A percentile compares a stretch with the other conserved stretches of the same genome.
phyloP scores from a whole-genome alignment of 1,140 invertebrate species.

The Bombus ignitus region DNA sequence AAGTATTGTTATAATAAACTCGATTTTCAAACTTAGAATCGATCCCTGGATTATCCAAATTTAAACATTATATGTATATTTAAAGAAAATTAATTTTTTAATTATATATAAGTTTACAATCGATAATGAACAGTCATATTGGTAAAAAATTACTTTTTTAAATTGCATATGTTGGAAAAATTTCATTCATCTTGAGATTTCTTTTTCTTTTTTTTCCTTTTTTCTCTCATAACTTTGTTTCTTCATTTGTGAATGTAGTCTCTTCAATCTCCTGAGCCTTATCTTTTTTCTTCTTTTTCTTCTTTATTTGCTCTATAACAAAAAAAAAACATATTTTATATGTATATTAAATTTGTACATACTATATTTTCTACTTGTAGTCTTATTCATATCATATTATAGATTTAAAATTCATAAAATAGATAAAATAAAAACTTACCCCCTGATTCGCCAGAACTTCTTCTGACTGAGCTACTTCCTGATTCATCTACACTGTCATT shows the following conservation, averaged over 20 bases:
- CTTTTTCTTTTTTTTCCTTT: slow-evolving; percentile 80
- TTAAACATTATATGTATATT: too few species aligned
- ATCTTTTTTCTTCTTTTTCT: slow-evolving; percentile 82
- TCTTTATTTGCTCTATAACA: slow-evolving; percentile 73
- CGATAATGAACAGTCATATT: background rate
- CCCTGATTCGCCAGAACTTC: slow-evolving; percentile 18
- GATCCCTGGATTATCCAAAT: too few species aligned
- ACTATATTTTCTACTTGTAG: background rate
- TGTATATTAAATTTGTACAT: background rate
- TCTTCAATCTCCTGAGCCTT: slow-evolving; percentile 64
- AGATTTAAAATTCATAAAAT: background rate
- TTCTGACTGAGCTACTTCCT: slow-evolving; percentile 63
- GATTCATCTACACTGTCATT: slow-evolving; percentile 73
- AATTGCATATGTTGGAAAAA: background rate
- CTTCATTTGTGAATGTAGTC: background rate
- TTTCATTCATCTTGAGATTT: slow-evolving; percentile 70
- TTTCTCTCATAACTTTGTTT: slow-evolving; percentile 57
- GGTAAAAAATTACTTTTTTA: background rate
- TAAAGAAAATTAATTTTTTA: background rate
- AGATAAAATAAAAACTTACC: slow-evolving; percentile 27
- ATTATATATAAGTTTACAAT: background rate
- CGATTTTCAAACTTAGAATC: too few species aligned
- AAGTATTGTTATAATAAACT: too few species aligned
- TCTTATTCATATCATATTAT: background rate
- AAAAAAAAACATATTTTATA: slow-evolving; percentile 1